Conservation (phyloP, 2,113 vertebrate species). For the Mobula birostris region DNA sequence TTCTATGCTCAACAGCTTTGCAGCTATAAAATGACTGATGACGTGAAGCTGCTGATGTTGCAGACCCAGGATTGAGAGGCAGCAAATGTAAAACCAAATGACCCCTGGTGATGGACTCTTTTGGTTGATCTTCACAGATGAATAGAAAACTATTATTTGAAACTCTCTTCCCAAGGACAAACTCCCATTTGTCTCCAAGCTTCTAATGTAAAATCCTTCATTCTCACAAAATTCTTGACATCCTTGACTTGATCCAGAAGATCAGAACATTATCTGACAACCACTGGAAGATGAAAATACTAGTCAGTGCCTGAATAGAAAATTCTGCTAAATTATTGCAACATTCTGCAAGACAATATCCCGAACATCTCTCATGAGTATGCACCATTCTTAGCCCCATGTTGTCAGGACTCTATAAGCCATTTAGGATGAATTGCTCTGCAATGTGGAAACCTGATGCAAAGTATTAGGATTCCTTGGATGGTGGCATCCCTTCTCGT, state of each 20-base stretch:
- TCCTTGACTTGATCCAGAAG: neutral
- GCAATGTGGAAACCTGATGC: neutral
- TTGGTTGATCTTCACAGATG: neutral
- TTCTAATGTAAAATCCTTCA: neutral
- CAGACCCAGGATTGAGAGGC: neutral
- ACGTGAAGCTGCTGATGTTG: neutral
- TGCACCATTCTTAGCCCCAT: neutral
- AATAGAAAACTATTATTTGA: neutral
- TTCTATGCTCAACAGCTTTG: neutral
- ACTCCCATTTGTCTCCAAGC: neutral
- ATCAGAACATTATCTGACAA: neutral
- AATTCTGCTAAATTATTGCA: neutral
- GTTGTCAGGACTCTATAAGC: neutral
- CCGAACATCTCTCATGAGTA: neutral
- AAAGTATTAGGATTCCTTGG: neutral
- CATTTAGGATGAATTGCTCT: neutral
- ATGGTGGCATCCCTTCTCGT: neutral
- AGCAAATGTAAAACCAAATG: neutral
- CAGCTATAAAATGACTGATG: neutral
- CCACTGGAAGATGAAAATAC: neutral
- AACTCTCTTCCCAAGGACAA: neutral
- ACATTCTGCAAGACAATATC: neutral
- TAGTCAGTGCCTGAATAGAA: neutral
- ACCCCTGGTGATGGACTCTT: neutral
- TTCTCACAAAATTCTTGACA: neutral